Evolutionary conservation across 23 tunicate genomes (phyloP), one percentile per base, ranked within the genome.

Genomic region (Halocynthia aurantium): DNA sequence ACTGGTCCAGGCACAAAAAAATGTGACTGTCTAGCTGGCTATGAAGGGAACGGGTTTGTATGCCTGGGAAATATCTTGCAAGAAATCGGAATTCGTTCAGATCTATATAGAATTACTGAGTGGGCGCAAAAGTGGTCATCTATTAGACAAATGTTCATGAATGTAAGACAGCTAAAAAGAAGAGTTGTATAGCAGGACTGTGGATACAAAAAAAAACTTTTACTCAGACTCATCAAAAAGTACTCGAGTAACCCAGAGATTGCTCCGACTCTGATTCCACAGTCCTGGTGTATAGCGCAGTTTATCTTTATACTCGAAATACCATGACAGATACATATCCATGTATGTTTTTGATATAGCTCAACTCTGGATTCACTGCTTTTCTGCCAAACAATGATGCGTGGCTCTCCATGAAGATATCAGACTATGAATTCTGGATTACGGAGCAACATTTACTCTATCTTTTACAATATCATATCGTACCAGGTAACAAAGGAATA

Each of bases 351-450:
- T 60, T 60, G 18, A 60, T 74, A 17, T 10, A 74, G 78, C 63
- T 74, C 22, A 10, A 54, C 22, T 51, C 50, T 54, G 78, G 63
- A 13, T 74, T 85, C 64, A 90, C 97, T 13, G 86, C 84, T 7
- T 90, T 90, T 52, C 72, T 90, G 2, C 97, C 97, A 0, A 64
- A 50, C 13, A 54, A 90, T 52, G 60, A 75, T 6, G 97, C 90
- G 1, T 90, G 97, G 97, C 5, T 31, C 0, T 6, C 54, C 11
- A n/a, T 90, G 50, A 6, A 66, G 9, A 49, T 55, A 52, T 86
- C 57, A 10, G 97, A 90, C 44, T 77, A 8, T 55, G 69, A 72
- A 12, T 90, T 84, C 61, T 90, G 97, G 97, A 64, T 69, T 19
- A 85, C 63, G 12, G 65, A 62, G 50, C 75, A 81, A 8, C 86